phyloP scores from a whole-genome alignment of 1,140 invertebrate genomes.

The Campoletis sonorensis region DNA sequence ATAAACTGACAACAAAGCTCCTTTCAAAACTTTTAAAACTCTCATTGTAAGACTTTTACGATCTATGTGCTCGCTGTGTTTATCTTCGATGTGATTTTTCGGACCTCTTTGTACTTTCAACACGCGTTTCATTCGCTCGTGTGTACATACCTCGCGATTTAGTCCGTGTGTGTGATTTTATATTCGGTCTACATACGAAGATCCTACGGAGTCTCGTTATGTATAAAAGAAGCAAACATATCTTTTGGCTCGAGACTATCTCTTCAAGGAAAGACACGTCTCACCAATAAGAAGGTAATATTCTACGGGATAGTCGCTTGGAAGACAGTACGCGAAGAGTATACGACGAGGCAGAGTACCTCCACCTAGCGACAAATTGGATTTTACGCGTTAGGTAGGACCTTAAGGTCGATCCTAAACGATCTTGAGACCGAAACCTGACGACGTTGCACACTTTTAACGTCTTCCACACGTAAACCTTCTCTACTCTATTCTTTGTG shows the following conservation, averaged over 20 bases:
- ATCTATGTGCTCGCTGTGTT: no score
- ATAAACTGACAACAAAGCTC: no score
- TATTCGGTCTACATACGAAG: not conserved
- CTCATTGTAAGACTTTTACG: no score
- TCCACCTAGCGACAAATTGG: conserved; percentile 32
- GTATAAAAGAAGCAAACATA: not conserved
- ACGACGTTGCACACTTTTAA: conserved; percentile 17
- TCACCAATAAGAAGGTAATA: conserved; percentile 36
- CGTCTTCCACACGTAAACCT: conserved; percentile 15
- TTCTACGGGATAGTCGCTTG: conserved; percentile 15
- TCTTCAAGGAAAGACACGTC: conserved; percentile 19
- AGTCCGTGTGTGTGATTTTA: not conserved
- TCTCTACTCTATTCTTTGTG: no score
- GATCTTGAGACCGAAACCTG: conserved; percentile 29
- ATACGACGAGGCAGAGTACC: not conserved
- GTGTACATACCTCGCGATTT: not conserved
- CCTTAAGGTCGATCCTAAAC: conserved; percentile 39
- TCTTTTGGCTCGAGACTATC: not conserved
- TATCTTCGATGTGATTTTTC: not conserved
- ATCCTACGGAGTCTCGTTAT: not conserved
- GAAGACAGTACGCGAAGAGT: conserved; percentile 12
- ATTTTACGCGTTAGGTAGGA: conserved; percentile 29
- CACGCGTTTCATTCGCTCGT: not conserved
- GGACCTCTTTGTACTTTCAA: no score
- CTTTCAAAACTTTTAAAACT: no score